Percentiles rank a stretch among this genome's conserved stretches.
Evolutionary conservation across 2,113 vertebrate species (phyloP).

Genomic region (Chroicocephalus ridibundus): DNA sequence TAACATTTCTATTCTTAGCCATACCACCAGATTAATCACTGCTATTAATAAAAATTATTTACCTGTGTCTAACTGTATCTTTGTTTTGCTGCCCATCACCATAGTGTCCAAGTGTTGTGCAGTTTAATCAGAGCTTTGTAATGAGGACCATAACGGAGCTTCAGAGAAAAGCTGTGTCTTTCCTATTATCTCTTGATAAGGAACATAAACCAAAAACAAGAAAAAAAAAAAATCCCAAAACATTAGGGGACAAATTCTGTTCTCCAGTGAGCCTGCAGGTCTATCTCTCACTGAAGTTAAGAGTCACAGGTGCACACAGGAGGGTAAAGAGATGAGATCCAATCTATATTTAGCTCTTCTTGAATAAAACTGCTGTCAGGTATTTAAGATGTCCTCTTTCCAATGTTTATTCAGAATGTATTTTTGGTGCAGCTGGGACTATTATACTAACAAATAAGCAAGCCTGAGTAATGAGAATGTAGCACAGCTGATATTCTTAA

Average conservation of each 20-base stretch:
- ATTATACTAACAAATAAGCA: slow-evolving; percentile 22
- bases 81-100: background rate
- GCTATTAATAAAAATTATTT: background rate
- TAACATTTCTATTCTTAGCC: background rate
- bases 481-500: background rate
- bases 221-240: background rate
- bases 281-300: background rate
- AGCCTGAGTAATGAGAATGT: background rate
- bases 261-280: background rate
- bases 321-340: background rate
- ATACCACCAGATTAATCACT: background rate
- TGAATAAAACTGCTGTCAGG: background rate
- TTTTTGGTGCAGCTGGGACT: slow-evolving; percentile 11
- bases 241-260: background rate
- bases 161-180: background rate
- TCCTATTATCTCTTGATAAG: background rate
- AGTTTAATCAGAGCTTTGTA: background rate
- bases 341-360: background rate
- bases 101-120: background rate
- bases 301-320: background rate
- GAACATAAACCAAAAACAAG: background rate
- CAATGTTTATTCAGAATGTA: slow-evolving; percentile 13
- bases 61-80: background rate
- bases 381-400: background rate
- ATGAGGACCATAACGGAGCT: background rate